A percentile compares a stretch with the other conserved stretches of the same genome.
phyloP scores from a whole-genome alignment of 2,888 invertebrate species.

The Tholera decimalis region DNA sequence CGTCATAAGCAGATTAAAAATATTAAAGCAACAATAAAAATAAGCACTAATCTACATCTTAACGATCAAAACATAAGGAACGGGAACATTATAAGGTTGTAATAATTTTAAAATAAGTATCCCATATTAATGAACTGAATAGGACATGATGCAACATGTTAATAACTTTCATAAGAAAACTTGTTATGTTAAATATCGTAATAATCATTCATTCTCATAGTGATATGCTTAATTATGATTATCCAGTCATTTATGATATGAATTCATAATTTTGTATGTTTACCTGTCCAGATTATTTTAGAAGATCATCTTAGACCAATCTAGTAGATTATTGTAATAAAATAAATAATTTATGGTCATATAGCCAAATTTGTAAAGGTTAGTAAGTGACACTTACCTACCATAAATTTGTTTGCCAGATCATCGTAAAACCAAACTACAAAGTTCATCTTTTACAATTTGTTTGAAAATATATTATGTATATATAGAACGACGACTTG shows the following conservation, averaged over 20 bases:
- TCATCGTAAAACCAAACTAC: no score
- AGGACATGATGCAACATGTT: conserved; percentile 58
- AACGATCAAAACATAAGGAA: conserved; percentile 30
- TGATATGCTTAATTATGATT: conserved; percentile 32
- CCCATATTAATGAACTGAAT: conserved; percentile 52
- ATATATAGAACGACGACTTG: no score
- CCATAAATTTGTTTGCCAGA: no score
- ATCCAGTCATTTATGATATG: conserved; percentile 3
- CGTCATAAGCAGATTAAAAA: conserved; percentile 4
- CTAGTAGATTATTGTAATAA: no score
- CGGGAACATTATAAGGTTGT: conserved; percentile 7
- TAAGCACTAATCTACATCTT: conserved; percentile 24
- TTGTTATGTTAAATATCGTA: conserved; percentile 47
- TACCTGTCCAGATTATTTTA: conserved; percentile 6
- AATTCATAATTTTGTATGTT: conserved; percentile 19
- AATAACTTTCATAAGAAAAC: conserved; percentile 58
- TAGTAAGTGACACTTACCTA: no score
- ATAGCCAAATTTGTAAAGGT: no score
- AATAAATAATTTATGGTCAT: no score
- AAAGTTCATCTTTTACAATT: no score
- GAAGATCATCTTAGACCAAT: neutral
- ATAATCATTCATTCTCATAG: conserved; percentile 21
- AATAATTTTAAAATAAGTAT: conserved; percentile 12
- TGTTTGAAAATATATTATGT: no score
- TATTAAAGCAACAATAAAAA: neutral